Evolutionary conservation across 2,797 vertebrate genomes (phyloP), one percentile per base, ranked within the genome.

Genomic region (Spatula versicolor): DNA sequence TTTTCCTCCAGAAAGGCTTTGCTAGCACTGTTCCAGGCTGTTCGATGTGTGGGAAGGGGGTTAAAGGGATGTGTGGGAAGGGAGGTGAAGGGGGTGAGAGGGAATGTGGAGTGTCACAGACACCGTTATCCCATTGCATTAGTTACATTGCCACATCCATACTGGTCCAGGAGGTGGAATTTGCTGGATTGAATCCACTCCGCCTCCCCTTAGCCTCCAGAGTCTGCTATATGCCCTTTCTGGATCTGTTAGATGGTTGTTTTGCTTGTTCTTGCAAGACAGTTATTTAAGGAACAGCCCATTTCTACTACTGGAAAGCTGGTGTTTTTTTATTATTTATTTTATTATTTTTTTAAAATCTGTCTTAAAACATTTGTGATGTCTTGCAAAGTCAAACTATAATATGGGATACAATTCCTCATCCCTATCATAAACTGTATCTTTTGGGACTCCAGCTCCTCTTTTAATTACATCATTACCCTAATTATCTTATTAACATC

Each of bases 391-490:
- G 41, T 26, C 83, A 93, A 85, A 64, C 20, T 84, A 75, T 86
- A 75, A 62, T 68, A 58, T 12, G 13, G 26, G 33, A 89, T 75
- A 63, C 19, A 85, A 62, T 86, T 90, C 56, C 19, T 93, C 68
- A 71, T 68, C 60, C 52, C 79, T 90, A 81, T 67, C 35, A 91
- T 82, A 91, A 90, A 88, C 60, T 15, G 1, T 71, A 83, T 67
- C 80, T 88, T 94, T 84, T 31, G 78, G 72, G 94, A 91, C 30
- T 55, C 19, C 41, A 80, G 35, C 30, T 84, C 88, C 0, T 0
- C 37, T 95, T 90, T 90, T 94, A 95, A 90, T 94, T 94, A 88
- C 72, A 88, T 72, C 68, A 68, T 83, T 95, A 91, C 26, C 48
- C 64, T 92, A 96, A 96, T 95, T 92, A 72, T 87, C 77, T 94